Base-by-base conservation (phyloP, 2,888 invertebrate species). In the Callosobruchus maculatus region DNA sequence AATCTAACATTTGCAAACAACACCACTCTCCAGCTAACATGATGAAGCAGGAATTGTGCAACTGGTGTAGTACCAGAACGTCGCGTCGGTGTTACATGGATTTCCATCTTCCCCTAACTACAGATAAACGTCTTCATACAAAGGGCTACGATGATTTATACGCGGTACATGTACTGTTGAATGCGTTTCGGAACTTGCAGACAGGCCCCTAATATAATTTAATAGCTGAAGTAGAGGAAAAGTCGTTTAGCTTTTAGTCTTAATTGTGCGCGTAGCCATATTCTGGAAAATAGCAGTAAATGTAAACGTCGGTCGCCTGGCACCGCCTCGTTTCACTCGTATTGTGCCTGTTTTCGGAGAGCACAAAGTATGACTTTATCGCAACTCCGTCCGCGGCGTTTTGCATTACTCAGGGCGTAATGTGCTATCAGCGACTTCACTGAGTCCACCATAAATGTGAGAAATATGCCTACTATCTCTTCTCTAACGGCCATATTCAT, bases 51-150 rank as follows among this genome's bases (percentile, higher is more conserved):
- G n/a, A n/a, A n/a, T n/a, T n/a, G n/a, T n/a, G n/a, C 13, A 49
- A 18, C 49, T 49, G 18, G 49, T 0, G 1, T 79, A 77, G 74
- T 73, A 74, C 73, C 73, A 73, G 74, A 79, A 75, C 74, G 73
- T 75, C 79, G 80, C 76, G 77, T n/a, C n/a, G n/a, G n/a, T n/a
- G n/a, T 77, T 73, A 77, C 77, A 80, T 81, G 78, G 80, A 79
- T 79, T 80, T 82, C 77, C 80, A 80, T 80, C 80, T 80, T 79
- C 81, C 83, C 81, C 83, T 82, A 82, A 82, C 81, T 13, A 18
- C 83, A 83, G 83, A 85, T 85, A 84, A 85, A 84, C 84, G 85
- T 84, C 84, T 83, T 77, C 81, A 78, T 79, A 85, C 83, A 85
- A 84, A 84, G 82, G 82, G 80, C 81, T 80, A 81, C 81, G 82